Evolutionary conservation across 2,888 invertebrate genomes (phyloP).

Genomic region (Amitus sp.): DNA sequence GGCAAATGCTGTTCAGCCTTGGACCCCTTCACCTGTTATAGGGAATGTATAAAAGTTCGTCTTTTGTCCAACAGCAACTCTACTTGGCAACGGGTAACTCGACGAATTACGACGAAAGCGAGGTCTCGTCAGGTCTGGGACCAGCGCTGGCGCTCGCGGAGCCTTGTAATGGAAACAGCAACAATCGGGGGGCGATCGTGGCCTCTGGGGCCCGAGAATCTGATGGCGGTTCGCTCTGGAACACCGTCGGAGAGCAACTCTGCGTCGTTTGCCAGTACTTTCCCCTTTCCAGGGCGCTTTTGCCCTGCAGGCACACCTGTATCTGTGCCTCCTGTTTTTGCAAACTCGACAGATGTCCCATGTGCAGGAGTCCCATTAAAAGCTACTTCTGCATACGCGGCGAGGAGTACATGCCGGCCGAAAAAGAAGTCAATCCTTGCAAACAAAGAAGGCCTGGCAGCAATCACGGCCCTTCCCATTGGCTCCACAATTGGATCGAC

Average conservation of each 20-base stretch:
- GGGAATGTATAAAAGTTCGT: too few relatives aligned
- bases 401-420: slow-evolving; percentile 76
- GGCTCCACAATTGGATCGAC: slow-evolving; percentile 75
- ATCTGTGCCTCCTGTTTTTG: slow-evolving; percentile 84
- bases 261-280: slow-evolving; percentile 87
- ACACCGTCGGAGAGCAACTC: slow-evolving; percentile 71
- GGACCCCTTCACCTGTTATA: too few relatives aligned
- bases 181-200: slow-evolving; percentile 54
- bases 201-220: slow-evolving; percentile 63
- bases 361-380: slow-evolving; percentile 85
- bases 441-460: slow-evolving; percentile 61
- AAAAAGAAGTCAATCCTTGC: slow-evolving; percentile 63
- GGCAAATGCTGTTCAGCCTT: too few relatives aligned
- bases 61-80: slow-evolving; percentile 73
- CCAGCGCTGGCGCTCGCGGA: slow-evolving; percentile 68
- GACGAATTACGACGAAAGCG: slow-evolving; percentile 68
- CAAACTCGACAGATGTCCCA: slow-evolving; percentile 83
- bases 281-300: slow-evolving; percentile 80
- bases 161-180: slow-evolving; percentile 62
- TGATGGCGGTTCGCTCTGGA: slow-evolving; percentile 68
- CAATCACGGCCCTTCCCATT: slow-evolving; percentile 63
- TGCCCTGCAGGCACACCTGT: slow-evolving; percentile 88
- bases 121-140: slow-evolving; percentile 61
- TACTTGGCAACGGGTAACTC: slow-evolving; percentile 79
- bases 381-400: slow-evolving; percentile 86